Percentiles rank a stretch among this genome's conserved stretches.
These are phyloP conservation scores for Lagodon rhomboides DNA, from an alignment of 2,797 vertebrate genomes.

Conservation along the genomic window DNA sequence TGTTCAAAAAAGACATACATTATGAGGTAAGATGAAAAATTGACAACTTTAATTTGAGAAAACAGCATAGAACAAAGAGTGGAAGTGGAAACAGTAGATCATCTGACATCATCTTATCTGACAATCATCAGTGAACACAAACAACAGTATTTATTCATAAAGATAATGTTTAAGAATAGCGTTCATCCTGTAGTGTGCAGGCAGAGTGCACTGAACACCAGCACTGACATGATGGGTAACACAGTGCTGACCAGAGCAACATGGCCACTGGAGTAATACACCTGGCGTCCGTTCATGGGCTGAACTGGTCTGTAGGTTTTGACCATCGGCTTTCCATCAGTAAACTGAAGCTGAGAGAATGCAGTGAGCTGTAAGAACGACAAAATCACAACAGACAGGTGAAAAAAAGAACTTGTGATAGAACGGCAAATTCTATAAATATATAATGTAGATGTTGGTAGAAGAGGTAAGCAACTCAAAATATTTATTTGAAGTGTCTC, in stretches of 20 bases:
- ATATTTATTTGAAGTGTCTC: too few relatives aligned
- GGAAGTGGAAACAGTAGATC: too few relatives aligned
- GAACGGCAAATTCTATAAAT: neutral
- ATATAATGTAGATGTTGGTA: neutral
- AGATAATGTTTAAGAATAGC: neutral
- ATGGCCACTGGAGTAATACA: conserved; percentile 80
- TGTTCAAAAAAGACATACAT: neutral
- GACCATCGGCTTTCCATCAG: conserved; percentile 68
- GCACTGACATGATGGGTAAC: conserved; percentile 55
- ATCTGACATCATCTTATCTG: too few relatives aligned
- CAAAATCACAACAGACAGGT: conserved; percentile 6
- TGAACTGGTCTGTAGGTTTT: conserved; percentile 86
- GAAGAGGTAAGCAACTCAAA: neutral
- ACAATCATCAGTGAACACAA: neutral
- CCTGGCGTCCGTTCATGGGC: conserved; percentile 68
- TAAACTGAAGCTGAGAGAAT: conserved; percentile 78
- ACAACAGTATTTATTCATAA: neutral
- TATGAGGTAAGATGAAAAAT: neutral
- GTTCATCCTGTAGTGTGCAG: conserved; percentile 26
- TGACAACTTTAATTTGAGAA: neutral
- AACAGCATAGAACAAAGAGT: neutral
- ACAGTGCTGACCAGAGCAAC: conserved; percentile 39
- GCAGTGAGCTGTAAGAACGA: conserved; percentile 74
- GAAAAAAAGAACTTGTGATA: neutral
- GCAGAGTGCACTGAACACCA: conserved; percentile 42